These are phyloP conservation scores for Chromobotia macracanthus DNA, from an alignment of 2,797 vertebrate species.

Conservation along the genomic window DNA sequence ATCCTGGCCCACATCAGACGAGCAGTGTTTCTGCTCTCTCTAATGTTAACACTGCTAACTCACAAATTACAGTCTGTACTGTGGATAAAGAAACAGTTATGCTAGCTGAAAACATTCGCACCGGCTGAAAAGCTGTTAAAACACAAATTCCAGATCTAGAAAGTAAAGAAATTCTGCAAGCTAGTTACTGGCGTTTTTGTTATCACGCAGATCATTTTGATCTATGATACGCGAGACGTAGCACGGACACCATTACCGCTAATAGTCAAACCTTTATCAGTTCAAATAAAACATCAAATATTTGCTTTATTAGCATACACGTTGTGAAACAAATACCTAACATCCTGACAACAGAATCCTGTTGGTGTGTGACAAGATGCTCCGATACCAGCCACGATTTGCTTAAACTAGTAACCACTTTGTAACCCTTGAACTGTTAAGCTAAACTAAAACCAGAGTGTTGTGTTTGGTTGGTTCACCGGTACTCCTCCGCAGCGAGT, in stretches of 20 bases:
- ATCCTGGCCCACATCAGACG: slow-evolving; percentile 42
- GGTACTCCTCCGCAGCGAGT: slow-evolving; percentile 46
- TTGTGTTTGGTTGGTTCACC: slow-evolving; percentile 51
- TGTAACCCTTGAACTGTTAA: slow-evolving; percentile 35
- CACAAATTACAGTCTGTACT: slow-evolving; percentile 2
- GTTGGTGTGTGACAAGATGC: background rate
- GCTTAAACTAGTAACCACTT: slow-evolving; percentile 20
- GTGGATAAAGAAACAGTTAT: background rate
- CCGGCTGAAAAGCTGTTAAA: background rate
- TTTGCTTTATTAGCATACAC: slow-evolving; percentile 22
- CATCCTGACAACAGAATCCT: too few species aligned
- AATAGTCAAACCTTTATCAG: slow-evolving; percentile 28
- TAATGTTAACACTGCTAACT: slow-evolving; percentile 23
- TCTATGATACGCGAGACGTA: slow-evolving; percentile 13
- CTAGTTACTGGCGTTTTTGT: background rate
- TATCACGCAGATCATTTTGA: slow-evolving; percentile 10
- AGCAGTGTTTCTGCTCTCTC: slow-evolving; percentile 24
- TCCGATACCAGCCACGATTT: background rate
- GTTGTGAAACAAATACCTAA: slow-evolving; percentile 12
- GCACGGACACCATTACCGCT: slow-evolving; percentile 21
- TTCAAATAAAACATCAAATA: slow-evolving; percentile 22
- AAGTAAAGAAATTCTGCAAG: background rate
- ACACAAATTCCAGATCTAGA: background rate
- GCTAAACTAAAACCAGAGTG: slow-evolving; percentile 45
- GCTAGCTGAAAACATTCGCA: background rate